Base-by-base conservation (phyloP, 92 coral and sea anemone species). In the Epizoanthus scotinus region DNA sequence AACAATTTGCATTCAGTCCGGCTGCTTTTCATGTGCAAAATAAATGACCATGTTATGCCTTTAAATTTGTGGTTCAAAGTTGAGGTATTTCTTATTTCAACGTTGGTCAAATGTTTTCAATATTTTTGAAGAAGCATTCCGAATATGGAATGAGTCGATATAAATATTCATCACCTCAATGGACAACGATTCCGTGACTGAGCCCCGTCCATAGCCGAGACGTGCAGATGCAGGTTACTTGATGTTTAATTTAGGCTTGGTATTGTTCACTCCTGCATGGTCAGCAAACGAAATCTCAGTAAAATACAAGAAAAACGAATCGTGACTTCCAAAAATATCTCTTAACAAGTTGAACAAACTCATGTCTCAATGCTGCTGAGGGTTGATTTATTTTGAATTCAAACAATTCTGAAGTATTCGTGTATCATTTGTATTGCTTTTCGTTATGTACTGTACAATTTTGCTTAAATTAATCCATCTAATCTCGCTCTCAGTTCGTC, bases 101-200 rank as follows among this genome's bases (percentile, higher is more conserved):
- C 9, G 12, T 44, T 44, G 12, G 52, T 44, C 52, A 44, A 44
- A 44, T 44, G 50, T 1, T 7, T 42, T 42, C 8, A 42, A 42
- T 42, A 42, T 42, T 42, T 42, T 42, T 5, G 50, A 42, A 44
- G 8, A 44, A 10, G 0, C 6, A 44, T 7, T 44, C 50, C 50
- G 13, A 44, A 44, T 47, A 2, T 9, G 52, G 8, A 44, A 44
- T 47, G 17, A 47, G 52, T 10, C n/a, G n/a, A n/a, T n/a, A n/a
- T n/a, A 15, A 47, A 47, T 47, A 47, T 44, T 44, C 52, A 7
- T 7, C 52, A 44, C 52, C 52, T 44, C 15, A 0, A 15, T 47
- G n/a, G n/a, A n/a, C n/a, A n/a, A n/a, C n/a, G 73, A 68, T 68
- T 68, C 73, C 73, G 73, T 68, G 73, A 68, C 73, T 12, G 25